These are phyloP conservation scores for Lithophane leautieri DNA, from an alignment of 2,888 invertebrate species.

Conservation along the genomic window DNA sequence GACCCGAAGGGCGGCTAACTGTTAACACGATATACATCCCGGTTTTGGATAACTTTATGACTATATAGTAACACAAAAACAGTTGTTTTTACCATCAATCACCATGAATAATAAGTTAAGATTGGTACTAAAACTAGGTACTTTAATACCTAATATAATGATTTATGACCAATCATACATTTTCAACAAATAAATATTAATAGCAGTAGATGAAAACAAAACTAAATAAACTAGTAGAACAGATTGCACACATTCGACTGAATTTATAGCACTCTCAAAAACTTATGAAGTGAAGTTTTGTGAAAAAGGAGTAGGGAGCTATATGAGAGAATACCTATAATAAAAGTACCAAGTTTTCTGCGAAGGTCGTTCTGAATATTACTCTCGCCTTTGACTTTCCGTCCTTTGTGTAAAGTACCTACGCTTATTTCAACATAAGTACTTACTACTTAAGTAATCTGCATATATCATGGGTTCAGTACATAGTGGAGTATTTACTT, in stretches of 20 bases:
- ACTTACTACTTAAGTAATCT: conserved; percentile 53
- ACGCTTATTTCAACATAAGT: conserved; percentile 44
- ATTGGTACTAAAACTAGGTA: not conserved
- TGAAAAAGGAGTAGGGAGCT: conserved; percentile 49
- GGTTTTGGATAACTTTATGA: not conserved
- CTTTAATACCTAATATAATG: not conserved
- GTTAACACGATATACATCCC: not conserved
- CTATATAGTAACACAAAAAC: not conserved
- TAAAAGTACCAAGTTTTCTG: conserved; percentile 64
- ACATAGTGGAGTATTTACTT: conserved; percentile 26
- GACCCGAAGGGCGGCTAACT: not conserved
- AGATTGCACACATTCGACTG: conserved; percentile 52
- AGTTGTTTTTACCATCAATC: not conserved
- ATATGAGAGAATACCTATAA: conserved; percentile 56
- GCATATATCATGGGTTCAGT: conserved; percentile 47
- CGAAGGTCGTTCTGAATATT: conserved; percentile 63
- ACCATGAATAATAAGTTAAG: not conserved
- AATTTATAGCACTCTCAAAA: conserved; percentile 60
- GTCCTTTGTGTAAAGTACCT: conserved; percentile 47
- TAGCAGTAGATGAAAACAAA: conserved; percentile 13
- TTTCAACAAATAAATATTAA: not conserved
- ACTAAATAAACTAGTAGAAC: conserved; percentile 42
- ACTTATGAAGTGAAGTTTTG: conserved; percentile 56
- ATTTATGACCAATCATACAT: not conserved
- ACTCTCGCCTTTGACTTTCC: conserved; percentile 67